Evolutionary conservation across 2,888 invertebrate genomes (phyloP).

Genomic region (Megamerina dolium): DNA sequence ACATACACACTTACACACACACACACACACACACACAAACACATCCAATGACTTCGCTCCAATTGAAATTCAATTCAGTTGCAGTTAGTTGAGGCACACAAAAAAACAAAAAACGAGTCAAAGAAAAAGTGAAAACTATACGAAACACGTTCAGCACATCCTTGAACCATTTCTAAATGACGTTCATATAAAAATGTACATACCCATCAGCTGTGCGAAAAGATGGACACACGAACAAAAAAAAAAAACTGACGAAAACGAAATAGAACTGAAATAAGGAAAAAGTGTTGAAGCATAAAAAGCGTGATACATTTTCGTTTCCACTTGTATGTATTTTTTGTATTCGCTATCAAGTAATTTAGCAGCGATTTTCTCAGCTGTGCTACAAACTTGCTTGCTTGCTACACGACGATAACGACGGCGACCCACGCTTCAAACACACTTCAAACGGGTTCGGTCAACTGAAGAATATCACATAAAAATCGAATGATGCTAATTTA

Average conservation of each 20-base stretch:
- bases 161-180: too few relatives aligned
- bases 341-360: slow-evolving; percentile 9
- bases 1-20: too few relatives aligned
- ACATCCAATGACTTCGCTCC: too few relatives aligned
- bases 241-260: not conserved
- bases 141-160: not conserved
- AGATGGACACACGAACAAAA: not conserved
- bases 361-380: slow-evolving; percentile 6
- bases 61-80: too few relatives aligned
- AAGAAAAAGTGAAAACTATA: not conserved
- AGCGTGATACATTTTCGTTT: too few relatives aligned
- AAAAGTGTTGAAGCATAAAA: slow-evolving; percentile 16
- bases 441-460: too few relatives aligned
- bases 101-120: not conserved
- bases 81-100: too few relatives aligned
- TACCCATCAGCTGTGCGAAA: not conserved
- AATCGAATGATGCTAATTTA: slow-evolving; percentile 17
- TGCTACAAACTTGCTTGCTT: not conserved
- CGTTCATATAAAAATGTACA: too few relatives aligned
- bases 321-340: too few relatives aligned
- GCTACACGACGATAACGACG: not conserved
- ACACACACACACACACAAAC: too few relatives aligned
- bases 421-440: not conserved
- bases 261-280: not conserved
- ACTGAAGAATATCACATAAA: too few relatives aligned